These are phyloP conservation scores for Cantharis rufa DNA, from an alignment of 2,888 invertebrate genomes.

Conservation along the genomic window DNA sequence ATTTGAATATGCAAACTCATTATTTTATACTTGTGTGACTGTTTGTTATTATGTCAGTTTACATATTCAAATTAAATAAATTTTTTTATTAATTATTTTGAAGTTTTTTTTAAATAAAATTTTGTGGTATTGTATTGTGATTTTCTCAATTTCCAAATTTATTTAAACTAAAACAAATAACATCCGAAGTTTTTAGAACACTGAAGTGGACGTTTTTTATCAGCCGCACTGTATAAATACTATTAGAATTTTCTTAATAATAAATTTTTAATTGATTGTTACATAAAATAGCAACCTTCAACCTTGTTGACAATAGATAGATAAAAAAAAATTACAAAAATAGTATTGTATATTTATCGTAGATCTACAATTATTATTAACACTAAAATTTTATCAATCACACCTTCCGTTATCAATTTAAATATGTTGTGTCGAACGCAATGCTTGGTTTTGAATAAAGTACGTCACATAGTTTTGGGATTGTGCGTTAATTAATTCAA, in stretches of 20 bases:
- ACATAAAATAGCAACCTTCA: slow-evolving; percentile 3
- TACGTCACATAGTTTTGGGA: background rate
- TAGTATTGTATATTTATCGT: background rate
- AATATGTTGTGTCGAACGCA: background rate
- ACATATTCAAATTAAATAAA: no score
- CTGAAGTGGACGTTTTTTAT: background rate
- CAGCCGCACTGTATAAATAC: background rate
- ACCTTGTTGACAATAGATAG: slow-evolving; percentile 9
- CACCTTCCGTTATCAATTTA: slow-evolving; percentile 10
- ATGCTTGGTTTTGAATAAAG: background rate
- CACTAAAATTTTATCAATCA: slow-evolving; percentile 4
- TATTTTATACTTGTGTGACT: no score
- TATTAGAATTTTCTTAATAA: background rate
- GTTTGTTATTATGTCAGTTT: no score
- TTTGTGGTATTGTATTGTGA: no score
- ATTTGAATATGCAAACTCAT: no score
- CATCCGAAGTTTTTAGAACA: no score
- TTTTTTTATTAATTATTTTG: no score
- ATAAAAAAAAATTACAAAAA: background rate
- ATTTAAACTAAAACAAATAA: no score
- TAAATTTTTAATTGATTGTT: background rate
- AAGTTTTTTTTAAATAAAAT: no score
- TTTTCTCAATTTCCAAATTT: no score
- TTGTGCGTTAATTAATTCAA: background rate
- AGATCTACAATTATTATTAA: background rate